Base-by-base conservation (phyloP, 1,140 invertebrate genomes). In the Saccostrea glomerata region DNA sequence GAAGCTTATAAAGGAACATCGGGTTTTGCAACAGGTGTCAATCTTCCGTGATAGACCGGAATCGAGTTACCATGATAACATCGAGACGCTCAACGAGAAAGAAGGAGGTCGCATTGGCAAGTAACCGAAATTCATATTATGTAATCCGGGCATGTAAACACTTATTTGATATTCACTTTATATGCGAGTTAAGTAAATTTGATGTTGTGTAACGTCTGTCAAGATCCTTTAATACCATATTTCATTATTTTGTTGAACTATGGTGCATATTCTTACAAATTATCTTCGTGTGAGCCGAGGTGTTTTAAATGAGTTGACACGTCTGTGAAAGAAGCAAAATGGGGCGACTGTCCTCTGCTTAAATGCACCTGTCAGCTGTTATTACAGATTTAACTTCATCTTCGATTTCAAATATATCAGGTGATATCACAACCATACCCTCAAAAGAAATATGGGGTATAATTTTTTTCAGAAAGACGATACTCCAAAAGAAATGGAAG, bases 291-390 rank as follows among this genome's bases (percentile, higher is more conserved):
- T 36, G 70, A 77, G 70, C 9, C 23, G 70, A 77, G 11, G 70
- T 15, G 25, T 6, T 77, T 77, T 77, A 77, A 77, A 77, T 36
- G 15, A 36, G 70, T 77, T 30, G 70, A 36, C 70, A 30, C 15
- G 25, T 77, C 70, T 25, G 23, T 77, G 25, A 36, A 25, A 77
- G 70, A 77, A 25, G 15, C 70, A 77, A 77, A 30, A 30, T 77
- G 25, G 25, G 25, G 70, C 70, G 70, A 15, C 13, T 77, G 23
- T 36, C 25, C 70, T 77, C 13, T 77, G 70, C 30, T 77, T 47
- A 47, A 36, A 77, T 77, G 70, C 70, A 77, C 70, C 70, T 77
- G 70, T 77, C 70, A 77, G 70, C 70, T 77, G 70, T 77, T 77
- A 77, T 77, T 77, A 77, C 30, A 77, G 70, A 36, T 77, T 77